Conservation (phyloP, 2,113 vertebrate species). For the Macrotus californicus region DNA sequence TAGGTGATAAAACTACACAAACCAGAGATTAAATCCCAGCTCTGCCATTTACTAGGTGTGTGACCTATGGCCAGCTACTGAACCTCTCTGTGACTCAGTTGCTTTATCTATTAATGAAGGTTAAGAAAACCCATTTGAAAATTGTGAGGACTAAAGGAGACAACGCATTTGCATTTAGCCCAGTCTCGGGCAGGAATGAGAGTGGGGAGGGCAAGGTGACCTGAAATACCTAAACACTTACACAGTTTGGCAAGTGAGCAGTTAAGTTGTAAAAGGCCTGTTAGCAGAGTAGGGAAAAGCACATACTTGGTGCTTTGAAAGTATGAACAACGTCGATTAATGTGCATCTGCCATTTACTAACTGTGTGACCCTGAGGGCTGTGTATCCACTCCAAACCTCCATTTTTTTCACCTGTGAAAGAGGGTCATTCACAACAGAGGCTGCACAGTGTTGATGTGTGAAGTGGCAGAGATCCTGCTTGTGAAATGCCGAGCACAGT, state of each 20-base stretch:
- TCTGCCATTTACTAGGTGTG: not conserved
- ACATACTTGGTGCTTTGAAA: not conserved
- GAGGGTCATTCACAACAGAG: not conserved
- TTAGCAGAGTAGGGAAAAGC: not conserved
- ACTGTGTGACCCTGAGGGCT: not conserved
- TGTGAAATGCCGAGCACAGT: not conserved
- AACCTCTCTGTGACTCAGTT: not conserved
- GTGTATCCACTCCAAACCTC: not conserved
- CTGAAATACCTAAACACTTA: not conserved
- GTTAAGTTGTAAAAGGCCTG: not conserved
- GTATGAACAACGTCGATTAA: not conserved
- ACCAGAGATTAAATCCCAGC: not conserved
- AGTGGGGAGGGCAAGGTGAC: not conserved
- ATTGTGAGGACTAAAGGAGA: not conserved
- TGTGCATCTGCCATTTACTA: not conserved
- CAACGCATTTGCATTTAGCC: not conserved
- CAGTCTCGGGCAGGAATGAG: not conserved
- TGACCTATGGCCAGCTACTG: not conserved
- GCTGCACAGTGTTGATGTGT: fast-evolving
- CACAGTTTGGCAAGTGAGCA: not conserved
- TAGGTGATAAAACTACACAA: not conserved
- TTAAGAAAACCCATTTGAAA: not conserved
- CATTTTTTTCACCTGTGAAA: not conserved
- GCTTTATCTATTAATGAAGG: not conserved
- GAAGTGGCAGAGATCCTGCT: not conserved